A percentile compares a stretch with the other conserved stretches of the same genome.
Conservation (phyloP, 2,113 vertebrate genomes). For the Neopipo cinnamomea region DNA sequence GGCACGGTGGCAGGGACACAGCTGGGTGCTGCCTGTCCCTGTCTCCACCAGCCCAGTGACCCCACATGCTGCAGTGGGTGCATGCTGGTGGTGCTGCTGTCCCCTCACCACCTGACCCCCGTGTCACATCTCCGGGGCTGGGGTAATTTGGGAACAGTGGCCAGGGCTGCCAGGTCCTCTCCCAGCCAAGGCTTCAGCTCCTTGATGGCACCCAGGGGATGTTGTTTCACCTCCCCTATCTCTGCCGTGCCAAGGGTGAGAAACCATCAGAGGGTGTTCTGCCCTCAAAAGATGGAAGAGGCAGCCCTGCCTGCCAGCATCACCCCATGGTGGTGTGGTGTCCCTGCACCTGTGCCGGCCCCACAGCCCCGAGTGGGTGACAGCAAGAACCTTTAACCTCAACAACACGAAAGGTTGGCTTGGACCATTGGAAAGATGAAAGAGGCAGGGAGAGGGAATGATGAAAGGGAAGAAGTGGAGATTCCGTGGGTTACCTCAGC, state of each 20-base stretch:
- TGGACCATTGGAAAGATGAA: background rate
- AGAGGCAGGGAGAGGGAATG: background rate
- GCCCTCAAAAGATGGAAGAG: background rate
- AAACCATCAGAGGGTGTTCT: background rate
- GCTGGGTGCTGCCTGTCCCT: background rate
- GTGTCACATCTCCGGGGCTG: background rate
- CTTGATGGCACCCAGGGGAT: background rate
- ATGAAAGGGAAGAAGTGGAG: constrained; percentile 35
- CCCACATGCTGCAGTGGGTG: background rate
- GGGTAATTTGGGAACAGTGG: background rate
- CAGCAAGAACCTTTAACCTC: background rate
- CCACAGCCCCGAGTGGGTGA: rapidly evolving
- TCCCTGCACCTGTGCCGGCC: background rate
- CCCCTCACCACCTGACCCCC: background rate
- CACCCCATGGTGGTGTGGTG: rapidly evolving
- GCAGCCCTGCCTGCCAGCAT: background rate
- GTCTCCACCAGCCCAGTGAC: background rate
- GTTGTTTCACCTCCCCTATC: background rate
- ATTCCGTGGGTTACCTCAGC: constrained; percentile 28
- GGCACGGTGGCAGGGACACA: rapidly evolving
- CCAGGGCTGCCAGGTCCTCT: background rate
- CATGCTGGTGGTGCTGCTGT: background rate
- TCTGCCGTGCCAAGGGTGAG: background rate
- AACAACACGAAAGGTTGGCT: background rate
- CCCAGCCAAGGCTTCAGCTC: rapidly evolving